Evolutionary conservation across 2,113 vertebrate genomes (phyloP), one percentile per base, ranked within the genome.

Genomic region (Ailurus styani): DNA sequence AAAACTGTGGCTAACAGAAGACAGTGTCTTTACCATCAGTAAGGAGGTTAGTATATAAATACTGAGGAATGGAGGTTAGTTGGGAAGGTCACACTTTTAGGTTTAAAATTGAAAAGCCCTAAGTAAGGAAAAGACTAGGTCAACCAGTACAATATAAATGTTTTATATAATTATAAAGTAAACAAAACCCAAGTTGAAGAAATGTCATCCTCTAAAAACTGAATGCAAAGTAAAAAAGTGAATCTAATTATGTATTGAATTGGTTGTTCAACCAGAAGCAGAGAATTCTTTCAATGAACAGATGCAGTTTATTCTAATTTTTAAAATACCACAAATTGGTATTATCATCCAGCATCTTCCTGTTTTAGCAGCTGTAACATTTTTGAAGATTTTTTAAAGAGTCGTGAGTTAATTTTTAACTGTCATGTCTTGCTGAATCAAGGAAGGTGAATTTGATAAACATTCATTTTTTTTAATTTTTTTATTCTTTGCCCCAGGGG

Each of bases 401-500:
- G 5, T 84, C 2, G 6, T 42, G 47, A 77, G 27, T 99, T 99
- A 99, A 97, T 99, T 99, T 99, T 99, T 99, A 95, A 99, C 99
- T 81, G 99, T 99, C 93, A 99, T 99, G 92, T 99, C 99, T 98
- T 99, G 99, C 97, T 99, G 99, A 98, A 99, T 99, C 98, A 99
- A 99, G 97, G 99, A 99, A 97, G 99, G 99, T 70, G 99, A 99
- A 98, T 99, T 99, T 82, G 99, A 99, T 96, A 99, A 99, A 98
- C 99, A 97, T 98, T 99, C n/a, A n/a, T n/a, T n/a, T n/a, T n/a
- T n/a, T n/a, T n/a, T n/a, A n/a, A n/a, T n/a, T n/a, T n/a, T n/a
- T n/a, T n/a, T n/a, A n/a, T n/a, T n/a, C n/a, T n/a, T n/a, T n/a
- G n/a, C n/a, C n/a, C n/a, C n/a, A n/a, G n/a, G n/a, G n/a, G n/a